phyloP scores from a whole-genome alignment of 2,888 invertebrate genomes.

The Aromia moschata region DNA sequence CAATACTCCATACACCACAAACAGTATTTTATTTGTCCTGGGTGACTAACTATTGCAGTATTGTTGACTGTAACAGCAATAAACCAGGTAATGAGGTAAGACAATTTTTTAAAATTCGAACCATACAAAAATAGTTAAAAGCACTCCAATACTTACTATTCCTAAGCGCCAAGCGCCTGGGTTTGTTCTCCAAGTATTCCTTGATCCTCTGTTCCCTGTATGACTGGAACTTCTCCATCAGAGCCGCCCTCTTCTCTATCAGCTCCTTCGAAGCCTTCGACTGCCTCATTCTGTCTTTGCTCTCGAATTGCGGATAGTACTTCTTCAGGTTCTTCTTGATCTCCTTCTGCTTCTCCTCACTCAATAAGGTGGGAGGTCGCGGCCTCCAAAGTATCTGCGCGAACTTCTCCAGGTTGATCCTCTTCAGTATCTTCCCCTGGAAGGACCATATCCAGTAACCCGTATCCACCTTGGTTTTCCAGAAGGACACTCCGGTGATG shows the following conservation, averaged over 20 bases:
- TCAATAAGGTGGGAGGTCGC: conserved; percentile 85
- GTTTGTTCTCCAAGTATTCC: conserved; percentile 82
- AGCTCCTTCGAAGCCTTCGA: conserved; percentile 95
- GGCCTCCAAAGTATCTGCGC: conserved; percentile 94
- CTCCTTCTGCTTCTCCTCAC: conserved; percentile 88
- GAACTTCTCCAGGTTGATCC: conserved; percentile 91
- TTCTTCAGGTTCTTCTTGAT: conserved; percentile 98
- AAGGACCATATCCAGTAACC: conserved; percentile 98
- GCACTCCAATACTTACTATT: conserved; percentile 84
- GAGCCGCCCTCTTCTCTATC: conserved; percentile 87
- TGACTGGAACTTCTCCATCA: conserved; percentile 87
- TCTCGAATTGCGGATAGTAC: conserved; percentile 94
- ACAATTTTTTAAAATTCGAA: too few species aligned
- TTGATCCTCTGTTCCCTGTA: conserved; percentile 79
- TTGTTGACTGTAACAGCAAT: conserved; percentile 40
- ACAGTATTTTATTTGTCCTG: conserved; percentile 43
- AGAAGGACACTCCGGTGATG: conserved; percentile 92
- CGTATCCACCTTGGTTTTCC: conserved; percentile 91
- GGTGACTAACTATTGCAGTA: conserved; percentile 49
- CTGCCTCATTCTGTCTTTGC: conserved; percentile 92
- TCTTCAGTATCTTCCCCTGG: conserved; percentile 81
- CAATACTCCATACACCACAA: conserved; percentile 14
- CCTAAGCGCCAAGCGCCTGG: conserved; percentile 83
- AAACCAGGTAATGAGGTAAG: conserved; percentile 46
- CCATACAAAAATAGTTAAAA: conserved; percentile 11